Evolutionary conservation across 2,113 vertebrate species (phyloP), one percentile per base, ranked within the genome.

Genomic region (Chascanopsetta lugubris): DNA sequence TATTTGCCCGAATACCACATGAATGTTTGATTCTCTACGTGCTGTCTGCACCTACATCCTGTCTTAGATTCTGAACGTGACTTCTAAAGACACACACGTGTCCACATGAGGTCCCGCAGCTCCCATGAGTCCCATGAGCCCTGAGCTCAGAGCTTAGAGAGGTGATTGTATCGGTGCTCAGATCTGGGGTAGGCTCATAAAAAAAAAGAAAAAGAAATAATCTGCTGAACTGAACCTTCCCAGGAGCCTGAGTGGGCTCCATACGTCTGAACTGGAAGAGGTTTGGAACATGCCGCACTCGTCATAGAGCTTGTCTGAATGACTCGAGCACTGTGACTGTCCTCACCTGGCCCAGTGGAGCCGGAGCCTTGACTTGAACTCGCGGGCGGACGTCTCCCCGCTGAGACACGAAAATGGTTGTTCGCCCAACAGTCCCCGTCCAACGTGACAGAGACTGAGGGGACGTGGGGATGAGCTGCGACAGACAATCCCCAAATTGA

Each of bases 171-270:
- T 51, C 26, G 7, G 17, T 8, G 25, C 49, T 18, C 26, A 51
- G 49, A 51, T 51, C 26, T 51, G 49, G 49, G 26, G 49, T 29
- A 51, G 26, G 25, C 8, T 29, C n/a, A n/a, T n/a, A n/a, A n/a
- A n/a, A n/a, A n/a, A n/a, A n/a, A n/a, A n/a, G n/a, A n/a, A n/a
- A 48, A 3, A 24, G 18, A 51, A 29, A 30, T 29, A 30, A 17
- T 26, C 13, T 27, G 47, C 22, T 17, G 22, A 24, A 26, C 15
- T 49, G 22, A 49, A 26, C 12, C 15, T 27, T 50, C 47, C 47
- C 47, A 50, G 34, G 34, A 38, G 34, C 13, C 34, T 17, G 12
- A 15, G 34, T 15, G 34, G 34, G 12, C 13, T 38, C 34, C 34
- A 38, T 38, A 38, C 12, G 4, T 38, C 34, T 38, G 12, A 38